Percentiles rank a stretch among this genome's conserved stretches.
Evolutionary conservation across 1,140 invertebrate species (phyloP).

Genomic region (Pollicipes pollicipes): DNA sequence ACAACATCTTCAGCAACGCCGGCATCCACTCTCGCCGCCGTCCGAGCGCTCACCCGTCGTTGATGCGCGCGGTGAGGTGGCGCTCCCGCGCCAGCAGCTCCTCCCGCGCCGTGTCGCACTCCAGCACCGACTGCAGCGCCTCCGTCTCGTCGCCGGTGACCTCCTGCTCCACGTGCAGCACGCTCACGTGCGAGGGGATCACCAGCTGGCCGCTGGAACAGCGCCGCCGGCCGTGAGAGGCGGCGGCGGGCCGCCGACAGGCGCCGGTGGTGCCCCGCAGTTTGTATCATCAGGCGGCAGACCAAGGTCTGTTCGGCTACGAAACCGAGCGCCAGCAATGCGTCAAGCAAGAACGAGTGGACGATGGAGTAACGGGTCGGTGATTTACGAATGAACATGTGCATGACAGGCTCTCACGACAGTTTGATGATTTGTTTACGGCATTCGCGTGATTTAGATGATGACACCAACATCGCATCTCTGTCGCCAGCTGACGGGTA

Average conservation of each 20-base stretch:
- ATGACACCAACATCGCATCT: no score
- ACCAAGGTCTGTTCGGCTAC: no score
- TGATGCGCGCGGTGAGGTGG: slow-evolving; percentile 27
- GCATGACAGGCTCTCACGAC: no score
- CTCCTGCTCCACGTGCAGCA: slow-evolving; percentile 96
- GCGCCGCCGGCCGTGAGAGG: not conserved
- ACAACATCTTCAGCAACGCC: no score
- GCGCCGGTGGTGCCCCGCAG: slow-evolving; percentile 1
- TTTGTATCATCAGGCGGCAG: no score
- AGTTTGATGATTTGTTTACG: no score
- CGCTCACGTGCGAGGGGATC: slow-evolving; percentile 84
- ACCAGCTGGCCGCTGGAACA: slow-evolving; percentile 49
- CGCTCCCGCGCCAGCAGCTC: slow-evolving; percentile 58
- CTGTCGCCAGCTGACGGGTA: no score
- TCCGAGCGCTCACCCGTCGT: slow-evolving; percentile 13
- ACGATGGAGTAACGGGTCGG: not conserved
- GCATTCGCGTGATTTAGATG: no score
- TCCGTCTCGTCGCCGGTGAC: slow-evolving; percentile 85
- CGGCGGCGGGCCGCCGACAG: not conserved
- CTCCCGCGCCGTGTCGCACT: slow-evolving; percentile 74
- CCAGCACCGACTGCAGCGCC: slow-evolving; percentile 79
- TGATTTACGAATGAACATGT: not conserved
- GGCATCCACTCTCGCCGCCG: no score
- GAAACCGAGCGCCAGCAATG: no score
- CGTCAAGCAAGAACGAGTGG: no score